phyloP scores from a whole-genome alignment of 1,140 invertebrate genomes.

The Drosophila asahinai region DNA sequence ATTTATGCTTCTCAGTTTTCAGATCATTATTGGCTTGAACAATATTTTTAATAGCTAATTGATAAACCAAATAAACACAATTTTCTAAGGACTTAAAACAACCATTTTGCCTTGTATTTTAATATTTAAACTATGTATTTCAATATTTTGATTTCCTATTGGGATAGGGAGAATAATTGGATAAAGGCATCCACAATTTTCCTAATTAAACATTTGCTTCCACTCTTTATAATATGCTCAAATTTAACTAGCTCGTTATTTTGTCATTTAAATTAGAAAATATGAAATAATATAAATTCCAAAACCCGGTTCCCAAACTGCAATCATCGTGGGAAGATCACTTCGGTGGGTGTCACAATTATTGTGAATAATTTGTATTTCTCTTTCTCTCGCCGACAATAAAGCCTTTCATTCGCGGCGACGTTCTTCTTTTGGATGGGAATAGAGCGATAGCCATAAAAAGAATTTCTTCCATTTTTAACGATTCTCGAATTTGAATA shows the following conservation, averaged over 20 bases:
- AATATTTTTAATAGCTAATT: background rate
- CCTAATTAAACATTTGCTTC: background rate
- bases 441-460: slow-evolving; percentile 57
- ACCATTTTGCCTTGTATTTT: too few relatives aligned
- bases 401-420: slow-evolving; percentile 45
- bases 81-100: background rate
- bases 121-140: background rate
- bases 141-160: background rate
- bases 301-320: slow-evolving; percentile 22
- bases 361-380: slow-evolving; percentile 59
- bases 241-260: background rate
- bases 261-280: slow-evolving; percentile 5
- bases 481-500: slow-evolving; percentile 77
- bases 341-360: slow-evolving; percentile 50
- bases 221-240: background rate
- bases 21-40: too few relatives aligned
- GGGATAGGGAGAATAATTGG: background rate
- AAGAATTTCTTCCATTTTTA: slow-evolving; percentile 74
- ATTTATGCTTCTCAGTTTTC: background rate
- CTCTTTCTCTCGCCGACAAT: slow-evolving; percentile 53
- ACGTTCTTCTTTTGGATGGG: slow-evolving; percentile 8
- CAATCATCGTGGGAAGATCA: slow-evolving; percentile 43
- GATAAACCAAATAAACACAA: background rate
- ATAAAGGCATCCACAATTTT: too few relatives aligned
- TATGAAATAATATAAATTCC: slow-evolving; percentile 5